Conservation (phyloP, 2,888 invertebrate genomes). For the Aphrophora alni region DNA sequence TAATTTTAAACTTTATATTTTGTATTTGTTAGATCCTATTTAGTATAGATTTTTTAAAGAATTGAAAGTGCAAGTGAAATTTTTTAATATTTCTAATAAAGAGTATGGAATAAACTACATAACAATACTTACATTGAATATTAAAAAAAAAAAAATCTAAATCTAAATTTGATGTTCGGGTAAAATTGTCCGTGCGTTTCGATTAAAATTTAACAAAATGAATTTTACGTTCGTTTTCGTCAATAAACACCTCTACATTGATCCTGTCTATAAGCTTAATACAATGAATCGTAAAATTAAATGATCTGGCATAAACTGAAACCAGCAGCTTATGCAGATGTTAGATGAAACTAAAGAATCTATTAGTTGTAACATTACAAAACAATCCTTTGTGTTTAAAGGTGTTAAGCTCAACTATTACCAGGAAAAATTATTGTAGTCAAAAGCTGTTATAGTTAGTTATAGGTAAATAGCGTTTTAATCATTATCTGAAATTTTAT, state of each 20-base stretch:
- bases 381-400: not conserved
- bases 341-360: not conserved
- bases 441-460: too few relatives aligned
- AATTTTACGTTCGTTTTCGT: not conserved
- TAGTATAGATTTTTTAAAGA: too few relatives aligned
- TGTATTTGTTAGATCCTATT: too few relatives aligned
- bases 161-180: not conserved
- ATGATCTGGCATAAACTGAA: not conserved
- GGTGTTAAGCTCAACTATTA: not conserved
- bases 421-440: not conserved
- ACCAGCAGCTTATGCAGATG: not conserved
- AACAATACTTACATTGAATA: too few relatives aligned
- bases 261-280: not conserved
- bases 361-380: not conserved
- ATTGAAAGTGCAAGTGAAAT: too few relatives aligned
- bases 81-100: too few relatives aligned
- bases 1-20: too few relatives aligned
- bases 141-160: too few relatives aligned
- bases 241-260: not conserved
- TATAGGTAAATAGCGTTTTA: too few relatives aligned
- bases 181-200: not conserved
- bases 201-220: not conserved
- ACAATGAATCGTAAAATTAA: not conserved
- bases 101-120: too few relatives aligned
- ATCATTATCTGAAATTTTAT: too few relatives aligned